Percentiles rank a stretch among this genome's conserved stretches.
Conservation (phyloP, 1,140 invertebrate genomes). For the Zaprionus lachaisei region DNA sequence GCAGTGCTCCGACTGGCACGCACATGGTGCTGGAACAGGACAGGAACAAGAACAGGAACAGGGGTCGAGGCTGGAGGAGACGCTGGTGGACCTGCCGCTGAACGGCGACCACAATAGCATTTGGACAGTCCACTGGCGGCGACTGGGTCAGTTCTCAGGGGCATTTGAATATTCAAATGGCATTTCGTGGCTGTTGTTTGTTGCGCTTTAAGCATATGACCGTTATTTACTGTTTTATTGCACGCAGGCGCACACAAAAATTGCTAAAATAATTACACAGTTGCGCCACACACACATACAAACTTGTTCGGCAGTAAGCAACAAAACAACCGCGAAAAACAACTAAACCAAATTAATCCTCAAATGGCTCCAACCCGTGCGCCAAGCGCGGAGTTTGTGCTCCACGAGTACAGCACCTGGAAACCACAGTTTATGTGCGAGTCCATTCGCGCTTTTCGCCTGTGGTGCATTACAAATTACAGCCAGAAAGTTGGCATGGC, state of each 20-base stretch:
- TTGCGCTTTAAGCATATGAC: conserved; percentile 76
- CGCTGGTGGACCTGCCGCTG: conserved; percentile 5
- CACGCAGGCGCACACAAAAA: conserved; percentile 73
- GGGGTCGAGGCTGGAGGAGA: not conserved
- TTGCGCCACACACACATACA: conserved; percentile 44
- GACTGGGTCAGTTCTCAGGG: conserved; percentile 58
- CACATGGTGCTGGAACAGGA: conserved; percentile 21
- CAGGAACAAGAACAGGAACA: not conserved
- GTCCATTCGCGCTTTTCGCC: conserved; percentile 10
- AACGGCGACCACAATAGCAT: conserved; percentile 36
- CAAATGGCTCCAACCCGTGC: conserved; percentile 59
- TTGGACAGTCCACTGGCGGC: conserved; percentile 12
- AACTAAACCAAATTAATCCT: conserved; percentile 73
- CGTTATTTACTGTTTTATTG: conserved; percentile 80
- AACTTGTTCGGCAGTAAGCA: conserved; percentile 4
- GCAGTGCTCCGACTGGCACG: conserved; percentile 32
- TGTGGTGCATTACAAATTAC: conserved; percentile 32
- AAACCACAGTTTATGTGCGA: conserved; percentile 43
- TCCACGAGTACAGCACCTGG: conserved; percentile 52
- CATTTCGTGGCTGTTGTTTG: conserved; percentile 50
- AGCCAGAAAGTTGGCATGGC: conserved; percentile 9
- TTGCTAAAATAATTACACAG: conserved; percentile 79
- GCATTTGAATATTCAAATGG: conserved; percentile 81
- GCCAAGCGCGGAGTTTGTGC: conserved; percentile 18
- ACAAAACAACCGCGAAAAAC: conserved; percentile 46